A percentile compares a stretch with the other conserved stretches of the same genome.
Conservation (phyloP, 2,888 invertebrate species). For the Tenthredo scrophulariae region DNA sequence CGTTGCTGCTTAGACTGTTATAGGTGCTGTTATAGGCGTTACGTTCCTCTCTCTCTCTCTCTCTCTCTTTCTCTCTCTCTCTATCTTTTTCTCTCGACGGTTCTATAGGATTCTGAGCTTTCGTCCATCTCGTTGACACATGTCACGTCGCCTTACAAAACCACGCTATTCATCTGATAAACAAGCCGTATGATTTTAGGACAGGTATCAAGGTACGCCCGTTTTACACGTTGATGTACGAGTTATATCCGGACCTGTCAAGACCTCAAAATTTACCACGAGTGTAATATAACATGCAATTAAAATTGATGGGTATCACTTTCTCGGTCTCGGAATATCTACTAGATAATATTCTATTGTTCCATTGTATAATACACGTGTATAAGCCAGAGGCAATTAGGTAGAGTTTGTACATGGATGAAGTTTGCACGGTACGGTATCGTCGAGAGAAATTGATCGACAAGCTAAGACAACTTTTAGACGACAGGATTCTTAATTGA, state of each 20-base stretch:
- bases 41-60: background rate
- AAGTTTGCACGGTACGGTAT: background rate
- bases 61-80: too few relatives aligned
- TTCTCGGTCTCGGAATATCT: background rate
- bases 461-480: background rate
- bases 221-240: background rate
- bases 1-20: constrained; percentile 48
- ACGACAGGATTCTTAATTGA: too few relatives aligned
- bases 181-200: background rate
- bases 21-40: background rate
- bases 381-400: background rate
- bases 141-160: background rate
- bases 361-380: too few relatives aligned
- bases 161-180: background rate
- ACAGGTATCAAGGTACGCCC: background rate
- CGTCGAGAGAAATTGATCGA: background rate
- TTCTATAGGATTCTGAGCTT: background rate
- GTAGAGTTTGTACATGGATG: background rate
- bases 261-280: background rate
- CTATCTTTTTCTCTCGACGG: background rate
- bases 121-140: constrained; percentile 6
- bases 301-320: constrained; percentile 33
- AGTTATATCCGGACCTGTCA: background rate
- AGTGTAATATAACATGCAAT: background rate
- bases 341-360: too few relatives aligned